Evolutionary conservation across 2,888 invertebrate species (phyloP), one percentile per base, ranked within the genome.

Genomic region (Conomelus anceps): DNA sequence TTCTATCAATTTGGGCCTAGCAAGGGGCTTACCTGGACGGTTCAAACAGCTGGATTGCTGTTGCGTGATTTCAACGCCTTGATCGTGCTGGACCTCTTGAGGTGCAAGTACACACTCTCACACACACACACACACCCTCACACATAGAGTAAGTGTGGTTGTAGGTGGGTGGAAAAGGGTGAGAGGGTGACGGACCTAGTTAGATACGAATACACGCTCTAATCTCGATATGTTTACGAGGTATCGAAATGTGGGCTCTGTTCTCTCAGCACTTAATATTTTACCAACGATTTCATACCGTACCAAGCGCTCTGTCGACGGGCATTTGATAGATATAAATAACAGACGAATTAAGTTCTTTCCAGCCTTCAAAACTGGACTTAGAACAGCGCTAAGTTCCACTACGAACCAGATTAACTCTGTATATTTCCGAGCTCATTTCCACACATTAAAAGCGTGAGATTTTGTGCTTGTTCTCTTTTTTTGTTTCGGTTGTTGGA

Each of bases 251-350:
- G 86, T 23, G 86, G 86, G 86, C 24, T 26, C 86, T 26, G 86
- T 86, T 86, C 41, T 41, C 41, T 41, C 86, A 86, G 26, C 86
- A 86, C 86, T 86, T 86, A 86, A 86, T 86, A 86, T 86, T 86
- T 86, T 22, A 86, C 86, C 23, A 24, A 86, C 24, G 86, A 22
- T 86, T 41, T 41, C 41, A 41, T 41, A 41, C 41, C 41, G 41
- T 41, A 41, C 41, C 41, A 11, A 85, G 23, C 85, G 22, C 23
- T 22, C 17, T 85, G 85, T 85, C 85, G 86, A 86, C 86, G 23
- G 41, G 41, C 41, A 20, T 85, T 86, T 86, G 86, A 86, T 86
- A 23, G 86, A 24, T 86, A 86, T 86, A 86, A 86, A 86, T 23
- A 26, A 86, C 86, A 24, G 23, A 86, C 26, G 26, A 86, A 86